These are phyloP conservation scores for Caenorhabditis becei DNA, from an alignment of 2,888 invertebrate species.

Conservation along the genomic window DNA sequence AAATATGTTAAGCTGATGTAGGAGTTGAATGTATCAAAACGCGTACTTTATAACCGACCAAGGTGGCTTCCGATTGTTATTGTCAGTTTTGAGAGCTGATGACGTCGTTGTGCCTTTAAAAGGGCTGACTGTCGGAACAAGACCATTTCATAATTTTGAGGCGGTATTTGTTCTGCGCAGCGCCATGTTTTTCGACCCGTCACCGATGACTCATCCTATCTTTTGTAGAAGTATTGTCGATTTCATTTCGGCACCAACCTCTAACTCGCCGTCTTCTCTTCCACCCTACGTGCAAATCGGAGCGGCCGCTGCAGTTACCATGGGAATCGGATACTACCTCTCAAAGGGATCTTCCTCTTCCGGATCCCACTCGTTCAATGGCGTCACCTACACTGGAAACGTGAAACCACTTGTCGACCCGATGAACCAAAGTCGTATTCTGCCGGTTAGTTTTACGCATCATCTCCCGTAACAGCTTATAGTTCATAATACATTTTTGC, in stretches of 20 bases:
- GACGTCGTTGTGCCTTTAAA: constrained; percentile 6
- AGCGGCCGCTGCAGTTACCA: constrained; percentile 72
- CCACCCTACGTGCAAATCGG: constrained; percentile 63
- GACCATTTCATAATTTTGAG: constrained; percentile 40
- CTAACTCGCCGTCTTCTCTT: constrained; percentile 34
- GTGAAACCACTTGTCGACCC: constrained; percentile 70
- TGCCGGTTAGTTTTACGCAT: constrained; percentile 58
- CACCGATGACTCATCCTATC: not conserved
- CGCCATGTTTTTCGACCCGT: constrained; percentile 12
- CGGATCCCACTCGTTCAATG: constrained; percentile 47
- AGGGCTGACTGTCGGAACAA: not conserved
- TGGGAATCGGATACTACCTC: constrained; percentile 74
- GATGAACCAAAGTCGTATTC: constrained; percentile 72
- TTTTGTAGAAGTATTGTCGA: constrained; percentile 63
- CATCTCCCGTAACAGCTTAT: not conserved
- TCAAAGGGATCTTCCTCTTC: constrained; percentile 46
- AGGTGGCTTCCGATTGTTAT: constrained; percentile 9
- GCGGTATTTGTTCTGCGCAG: constrained; percentile 37
- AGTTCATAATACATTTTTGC: constrained; percentile 16
- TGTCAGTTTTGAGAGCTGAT: constrained; percentile 10
- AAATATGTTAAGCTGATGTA: constrained; percentile 12
- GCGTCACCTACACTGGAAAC: constrained; percentile 64
- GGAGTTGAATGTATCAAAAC: constrained; percentile 8
- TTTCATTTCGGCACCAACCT: constrained; percentile 55
- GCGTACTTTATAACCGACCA: not conserved